These are phyloP conservation scores for Ptychochromis oligacanthus DNA, from an alignment of 2,113 vertebrate species.

Conservation along the genomic window DNA sequence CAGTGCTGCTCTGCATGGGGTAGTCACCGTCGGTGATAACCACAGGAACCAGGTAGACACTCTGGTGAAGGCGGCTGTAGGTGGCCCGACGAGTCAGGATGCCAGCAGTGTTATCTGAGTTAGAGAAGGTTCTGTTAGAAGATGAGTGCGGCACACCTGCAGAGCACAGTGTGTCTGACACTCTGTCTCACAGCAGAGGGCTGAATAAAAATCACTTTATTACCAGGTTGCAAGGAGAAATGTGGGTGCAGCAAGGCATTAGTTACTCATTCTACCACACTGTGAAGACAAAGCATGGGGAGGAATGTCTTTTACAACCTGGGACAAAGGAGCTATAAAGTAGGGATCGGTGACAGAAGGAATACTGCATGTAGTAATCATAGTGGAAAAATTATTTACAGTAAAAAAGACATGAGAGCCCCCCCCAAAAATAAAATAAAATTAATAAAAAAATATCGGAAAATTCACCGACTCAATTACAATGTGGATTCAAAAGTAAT, in stretches of 20 bases:
- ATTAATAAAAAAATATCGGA: no score
- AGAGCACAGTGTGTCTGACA: not conserved
- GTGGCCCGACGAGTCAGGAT: constrained; percentile 87
- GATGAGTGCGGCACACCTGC: not conserved
- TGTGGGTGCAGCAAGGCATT: not conserved
- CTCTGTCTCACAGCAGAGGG: not conserved
- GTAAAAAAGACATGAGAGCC: no score
- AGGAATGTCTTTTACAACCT: not conserved
- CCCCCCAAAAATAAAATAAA: no score
- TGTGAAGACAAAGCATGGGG: not conserved
- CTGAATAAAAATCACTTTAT: not conserved
- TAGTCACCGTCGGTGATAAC: constrained; percentile 90
- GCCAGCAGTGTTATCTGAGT: constrained; percentile 92
- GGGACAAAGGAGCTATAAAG: fast-evolving
- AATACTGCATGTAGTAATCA: no score
- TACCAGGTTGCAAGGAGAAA: not conserved
- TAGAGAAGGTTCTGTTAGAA: not conserved
- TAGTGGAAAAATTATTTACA: no score
- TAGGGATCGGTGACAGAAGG: not conserved
- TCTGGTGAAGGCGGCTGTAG: constrained; percentile 88
- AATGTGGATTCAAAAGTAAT: not conserved
- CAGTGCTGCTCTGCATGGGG: constrained; percentile 94
- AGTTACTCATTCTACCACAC: not conserved
- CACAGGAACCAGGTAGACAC: constrained; percentile 87
- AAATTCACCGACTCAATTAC: no score